Evolutionary conservation across 2,113 vertebrate genomes (phyloP), one percentile per base, ranked within the genome.

Genomic region (Atrichornis clamosus): DNA sequence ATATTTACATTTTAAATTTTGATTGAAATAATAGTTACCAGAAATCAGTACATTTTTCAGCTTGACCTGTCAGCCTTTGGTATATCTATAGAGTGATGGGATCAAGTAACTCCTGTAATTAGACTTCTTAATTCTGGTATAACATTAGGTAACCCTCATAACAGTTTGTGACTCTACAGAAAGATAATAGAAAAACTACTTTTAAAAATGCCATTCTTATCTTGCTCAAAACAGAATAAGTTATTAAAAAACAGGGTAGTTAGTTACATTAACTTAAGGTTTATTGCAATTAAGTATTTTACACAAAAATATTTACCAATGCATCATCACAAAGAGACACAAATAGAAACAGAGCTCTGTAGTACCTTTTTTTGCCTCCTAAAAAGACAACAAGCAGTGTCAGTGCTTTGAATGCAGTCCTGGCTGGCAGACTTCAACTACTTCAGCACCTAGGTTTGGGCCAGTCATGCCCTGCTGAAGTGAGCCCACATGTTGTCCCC

Each of bases 71-170:
- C 84, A 92, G 62, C n/a, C 50, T 96, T 96, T 97, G 79, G 89
- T 90, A 56, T 81, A 55, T 72, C 46, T 96, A 14, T 74, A 18
- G 16, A 81, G 16, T 3, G 4, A 52, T 59, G 56, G 42, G 80
- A 97, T 96, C 82, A 97, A 97, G 97, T 87, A 80, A 32, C 70
- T 96, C 56, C 53, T 60, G 60, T 96, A 97, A 96, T 89, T 95
- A 92, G 35, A 60, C 26, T 74, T 94, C 52, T 35, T 89, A 90
- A 91, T 97, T 96, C 91, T 76, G 18, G 46, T 93, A 42, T 67
- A 62, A n/a, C 46, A 27, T 91, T 91, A 82, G 15, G 30, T 68
- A 67, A 74, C 24, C 35, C 27, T 94, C 52, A 7, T 89, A 87
- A 84, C 62, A 62, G 27, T 88, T 93, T 96, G 44, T 44, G 87